Percentiles rank a stretch among this genome's conserved stretches.
Conservation (phyloP, 2,113 vertebrate genomes). For the Cyanoliseus patagonus region DNA sequence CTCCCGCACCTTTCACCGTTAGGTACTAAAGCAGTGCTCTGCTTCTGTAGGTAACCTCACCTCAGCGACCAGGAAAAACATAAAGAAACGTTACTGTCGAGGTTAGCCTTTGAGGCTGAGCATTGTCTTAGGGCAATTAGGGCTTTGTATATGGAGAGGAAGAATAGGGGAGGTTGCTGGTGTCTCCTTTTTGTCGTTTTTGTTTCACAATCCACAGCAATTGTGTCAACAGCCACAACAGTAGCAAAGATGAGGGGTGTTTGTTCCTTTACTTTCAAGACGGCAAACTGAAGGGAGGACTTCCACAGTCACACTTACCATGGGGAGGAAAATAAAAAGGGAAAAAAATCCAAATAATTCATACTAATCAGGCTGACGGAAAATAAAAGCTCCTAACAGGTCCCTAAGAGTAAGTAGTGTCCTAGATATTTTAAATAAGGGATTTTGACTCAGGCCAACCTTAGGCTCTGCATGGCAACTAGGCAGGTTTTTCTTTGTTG, state of each 20-base stretch:
- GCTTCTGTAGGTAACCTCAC: neutral
- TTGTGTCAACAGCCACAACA: neutral
- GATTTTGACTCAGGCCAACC: conserved; percentile 29
- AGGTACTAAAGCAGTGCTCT: neutral
- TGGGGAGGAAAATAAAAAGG: neutral
- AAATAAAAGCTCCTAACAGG: neutral
- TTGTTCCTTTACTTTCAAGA: neutral
- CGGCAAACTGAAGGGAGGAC: neutral
- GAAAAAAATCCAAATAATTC: neutral
- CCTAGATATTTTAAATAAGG: neutral
- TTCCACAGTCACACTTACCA: neutral
- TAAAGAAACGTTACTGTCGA: neutral
- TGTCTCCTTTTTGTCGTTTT: neutral
- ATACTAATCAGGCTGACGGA: neutral
- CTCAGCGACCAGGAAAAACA: neutral
- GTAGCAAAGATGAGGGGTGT: neutral
- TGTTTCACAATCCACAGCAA: neutral
- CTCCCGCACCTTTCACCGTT: neutral
- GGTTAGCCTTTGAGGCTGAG: neutral
- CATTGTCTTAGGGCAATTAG: neutral
- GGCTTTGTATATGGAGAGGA: neutral
- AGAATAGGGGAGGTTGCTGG: neutral
- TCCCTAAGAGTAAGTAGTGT: neutral
- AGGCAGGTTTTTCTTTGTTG: conserved; percentile 61
- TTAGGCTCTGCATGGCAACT: neutral